Conservation (phyloP, 2,888 invertebrate genomes). For the Drosophila ustulata region DNA sequence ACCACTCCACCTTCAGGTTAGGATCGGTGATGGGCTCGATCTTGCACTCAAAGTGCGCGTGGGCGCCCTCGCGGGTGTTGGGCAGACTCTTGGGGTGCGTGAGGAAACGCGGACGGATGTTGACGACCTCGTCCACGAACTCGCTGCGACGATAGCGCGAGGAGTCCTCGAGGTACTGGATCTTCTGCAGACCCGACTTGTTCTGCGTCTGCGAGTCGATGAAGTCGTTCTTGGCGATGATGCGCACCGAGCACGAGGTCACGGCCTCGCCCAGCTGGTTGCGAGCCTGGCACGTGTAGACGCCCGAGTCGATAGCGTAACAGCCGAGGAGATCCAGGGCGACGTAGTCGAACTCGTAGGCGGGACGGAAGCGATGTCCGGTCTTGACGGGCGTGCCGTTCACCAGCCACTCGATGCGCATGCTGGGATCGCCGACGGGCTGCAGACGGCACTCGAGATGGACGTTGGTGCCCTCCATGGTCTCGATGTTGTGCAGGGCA, state of each 20-base stretch:
- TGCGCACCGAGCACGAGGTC: constrained; percentile 95
- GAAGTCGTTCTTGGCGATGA: constrained; percentile 95
- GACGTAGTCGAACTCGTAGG: constrained; percentile 98
- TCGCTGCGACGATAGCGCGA: constrained; percentile 94
- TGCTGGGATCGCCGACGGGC: constrained; percentile 95
- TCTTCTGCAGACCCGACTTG: constrained; percentile 95
- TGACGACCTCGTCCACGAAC: constrained; percentile 92
- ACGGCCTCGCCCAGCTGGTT: constrained; percentile 98
- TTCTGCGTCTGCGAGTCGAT: constrained; percentile 96
- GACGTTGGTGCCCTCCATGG: constrained; percentile 95
- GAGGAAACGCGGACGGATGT: constrained; percentile 92
- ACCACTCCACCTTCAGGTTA: constrained; percentile 98
- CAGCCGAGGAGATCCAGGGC: constrained; percentile 98
- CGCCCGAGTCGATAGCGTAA: constrained; percentile 98
- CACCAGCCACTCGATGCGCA: constrained; percentile 98
- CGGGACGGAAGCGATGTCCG: constrained; percentile 97
- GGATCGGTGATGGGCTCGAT: constrained; percentile 98
- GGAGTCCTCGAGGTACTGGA: constrained; percentile 95
- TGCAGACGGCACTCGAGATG: constrained; percentile 96
- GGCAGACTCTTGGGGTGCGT: constrained; percentile 94
- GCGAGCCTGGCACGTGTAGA: constrained; percentile 97
- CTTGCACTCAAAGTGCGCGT: constrained; percentile 99
- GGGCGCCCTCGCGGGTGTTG: constrained; percentile 94
- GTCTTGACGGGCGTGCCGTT: constrained; percentile 96
- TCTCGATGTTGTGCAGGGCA: constrained; percentile 94